Conservation (phyloP, 2,888 invertebrate species). For the Cataglyphis livida region DNA sequence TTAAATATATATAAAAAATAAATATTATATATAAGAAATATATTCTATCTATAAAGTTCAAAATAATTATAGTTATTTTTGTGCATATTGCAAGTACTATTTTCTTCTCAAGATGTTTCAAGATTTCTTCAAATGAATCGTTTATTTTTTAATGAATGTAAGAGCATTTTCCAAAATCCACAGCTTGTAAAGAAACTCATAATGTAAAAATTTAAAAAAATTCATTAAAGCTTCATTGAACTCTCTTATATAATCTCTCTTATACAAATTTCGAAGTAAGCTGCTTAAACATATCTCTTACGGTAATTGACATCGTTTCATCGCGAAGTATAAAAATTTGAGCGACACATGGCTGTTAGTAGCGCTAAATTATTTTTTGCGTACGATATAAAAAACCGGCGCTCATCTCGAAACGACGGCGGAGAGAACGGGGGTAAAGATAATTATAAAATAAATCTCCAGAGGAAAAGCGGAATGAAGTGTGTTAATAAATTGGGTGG, state of each 20-base stretch:
- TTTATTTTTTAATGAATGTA: background rate
- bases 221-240: background rate
- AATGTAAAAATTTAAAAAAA: background rate
- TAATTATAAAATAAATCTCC: constrained; percentile 56
- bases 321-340: constrained; percentile 12
- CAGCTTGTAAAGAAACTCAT: background rate
- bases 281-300: background rate
- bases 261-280: background rate
- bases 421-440: constrained; percentile 13
- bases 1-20: too few relatives aligned
- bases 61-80: background rate
- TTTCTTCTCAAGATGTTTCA: background rate
- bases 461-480: constrained; percentile 51
- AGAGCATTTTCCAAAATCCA: background rate
- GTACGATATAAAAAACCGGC: constrained; percentile 25
- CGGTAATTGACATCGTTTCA: background rate
- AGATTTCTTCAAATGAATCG: background rate
- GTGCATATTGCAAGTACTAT: background rate
- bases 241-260: background rate
- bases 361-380: constrained; percentile 32
- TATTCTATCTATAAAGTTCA: background rate
- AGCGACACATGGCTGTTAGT: constrained; percentile 13
- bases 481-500: constrained; percentile 53
- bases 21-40: background rate
- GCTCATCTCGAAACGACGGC: constrained; percentile 23